Evolutionary conservation across 2,888 invertebrate genomes (phyloP).

Genomic region (Habrosyne pyritoides): DNA sequence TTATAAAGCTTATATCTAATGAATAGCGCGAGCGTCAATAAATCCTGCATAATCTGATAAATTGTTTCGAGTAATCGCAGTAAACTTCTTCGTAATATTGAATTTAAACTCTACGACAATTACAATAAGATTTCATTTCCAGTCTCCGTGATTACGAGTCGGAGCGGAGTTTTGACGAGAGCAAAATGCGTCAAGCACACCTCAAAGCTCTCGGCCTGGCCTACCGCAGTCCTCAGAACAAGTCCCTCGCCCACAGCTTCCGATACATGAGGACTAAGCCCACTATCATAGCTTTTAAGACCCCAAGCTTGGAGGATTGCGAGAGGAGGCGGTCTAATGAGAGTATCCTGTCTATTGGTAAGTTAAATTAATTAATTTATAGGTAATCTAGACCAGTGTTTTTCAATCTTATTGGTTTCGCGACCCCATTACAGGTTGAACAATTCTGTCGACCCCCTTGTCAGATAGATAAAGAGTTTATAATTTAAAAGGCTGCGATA

Average conservation of each 20-base stretch:
- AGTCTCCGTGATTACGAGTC: conserved; percentile 91
- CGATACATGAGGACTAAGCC: conserved; percentile 96
- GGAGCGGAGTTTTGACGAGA: conserved; percentile 89
- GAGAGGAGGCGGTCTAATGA: conserved; percentile 83
- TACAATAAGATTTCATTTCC: conserved; percentile 27
- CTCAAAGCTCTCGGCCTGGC: conserved; percentile 85
- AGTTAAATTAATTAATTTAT: conserved; percentile 12
- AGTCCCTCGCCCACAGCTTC: conserved; percentile 92
- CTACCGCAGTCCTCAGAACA: conserved; percentile 90
- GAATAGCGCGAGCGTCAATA: too few species aligned
- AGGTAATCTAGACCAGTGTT: too few species aligned
- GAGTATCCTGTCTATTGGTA: conserved; percentile 82
- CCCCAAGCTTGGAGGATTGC: conserved; percentile 89
- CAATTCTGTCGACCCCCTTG: too few species aligned
- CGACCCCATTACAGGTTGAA: too few species aligned
- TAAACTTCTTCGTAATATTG: too few species aligned
- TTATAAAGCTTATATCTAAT: too few species aligned
- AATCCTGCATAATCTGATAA: too few species aligned
- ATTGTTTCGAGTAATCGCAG: too few species aligned
- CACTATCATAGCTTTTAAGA: conserved; percentile 93
- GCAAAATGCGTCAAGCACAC: conserved; percentile 85
- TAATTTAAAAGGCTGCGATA: too few species aligned
- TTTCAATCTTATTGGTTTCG: too few species aligned
- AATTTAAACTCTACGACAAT: too few species aligned
- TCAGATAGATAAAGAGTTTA: too few species aligned